Conservation (phyloP, 1,140 invertebrate species). For the Trachymyrmex cornetzi region DNA sequence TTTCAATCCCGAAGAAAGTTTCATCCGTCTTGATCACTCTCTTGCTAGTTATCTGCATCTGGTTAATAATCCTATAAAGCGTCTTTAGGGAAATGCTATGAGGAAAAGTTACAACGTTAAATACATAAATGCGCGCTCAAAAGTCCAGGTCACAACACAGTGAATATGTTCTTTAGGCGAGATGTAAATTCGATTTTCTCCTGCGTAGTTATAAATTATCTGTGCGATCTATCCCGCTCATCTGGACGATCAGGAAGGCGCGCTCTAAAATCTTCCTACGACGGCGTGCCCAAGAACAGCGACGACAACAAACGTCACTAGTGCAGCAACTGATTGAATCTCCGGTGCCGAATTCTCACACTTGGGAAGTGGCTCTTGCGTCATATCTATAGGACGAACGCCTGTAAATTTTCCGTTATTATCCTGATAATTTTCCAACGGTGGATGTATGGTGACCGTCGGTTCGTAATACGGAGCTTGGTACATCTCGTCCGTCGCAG, state of each 20-base stretch:
- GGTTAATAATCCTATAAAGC: constrained; percentile 44
- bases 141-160: constrained; percentile 28
- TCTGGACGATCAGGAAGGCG: not conserved
- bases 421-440: constrained; percentile 3
- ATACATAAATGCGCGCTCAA: constrained; percentile 65
- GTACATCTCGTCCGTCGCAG: constrained; percentile 61
- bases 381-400: constrained; percentile 13
- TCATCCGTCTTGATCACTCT: not conserved
- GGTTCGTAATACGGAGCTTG: constrained; percentile 74
- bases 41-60: constrained; percentile 24
- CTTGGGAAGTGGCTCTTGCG: constrained; percentile 45
- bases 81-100: constrained; percentile 32
- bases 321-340: not conserved
- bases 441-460: constrained; percentile 56
- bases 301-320: constrained; percentile 5
- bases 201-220: not conserved
- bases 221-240: not conserved
- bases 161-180: not conserved
- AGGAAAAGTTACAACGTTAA: constrained; percentile 20
- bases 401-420: not conserved
- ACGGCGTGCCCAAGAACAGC: constrained; percentile 2
- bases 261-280: constrained; percentile 19
- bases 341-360: constrained; percentile 46
- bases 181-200: not conserved
- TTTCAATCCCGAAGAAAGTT: not conserved